Conservation (phyloP, 1,140 invertebrate genomes). For the Drosophila santomea region DNA sequence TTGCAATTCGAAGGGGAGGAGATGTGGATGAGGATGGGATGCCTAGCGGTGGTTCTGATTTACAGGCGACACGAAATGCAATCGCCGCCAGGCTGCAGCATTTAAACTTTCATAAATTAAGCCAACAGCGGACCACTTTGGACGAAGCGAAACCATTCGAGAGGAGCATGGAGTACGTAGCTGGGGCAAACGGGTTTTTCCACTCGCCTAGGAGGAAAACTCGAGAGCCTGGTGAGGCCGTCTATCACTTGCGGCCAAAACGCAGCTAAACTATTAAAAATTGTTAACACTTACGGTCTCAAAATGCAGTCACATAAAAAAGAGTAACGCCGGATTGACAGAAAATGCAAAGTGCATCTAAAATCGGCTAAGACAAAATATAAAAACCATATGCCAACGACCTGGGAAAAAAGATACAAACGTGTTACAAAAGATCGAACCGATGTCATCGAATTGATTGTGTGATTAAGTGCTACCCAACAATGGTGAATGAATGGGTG, state of each 20-base stretch:
- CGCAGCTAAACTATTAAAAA: slow-evolving; percentile 62
- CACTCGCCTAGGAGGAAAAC: slow-evolving; percentile 17
- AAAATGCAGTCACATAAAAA: slow-evolving; percentile 68
- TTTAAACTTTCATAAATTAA: slow-evolving; percentile 82
- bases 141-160: slow-evolving; percentile 58
- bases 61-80: slow-evolving; percentile 73
- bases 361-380: slow-evolving; percentile 52
- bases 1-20: slow-evolving; percentile 8
- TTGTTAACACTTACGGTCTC: slow-evolving; percentile 71
- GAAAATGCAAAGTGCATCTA: slow-evolving; percentile 41
- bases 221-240: slow-evolving; percentile 32
- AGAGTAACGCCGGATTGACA: slow-evolving; percentile 25
- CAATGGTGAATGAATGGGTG: slow-evolving; percentile 42
- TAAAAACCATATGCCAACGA: slow-evolving; percentile 45
- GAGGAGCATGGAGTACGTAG: slow-evolving; percentile 6
- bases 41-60: slow-evolving; percentile 78
- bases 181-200: slow-evolving; percentile 63
- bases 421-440: slow-evolving; percentile 20
- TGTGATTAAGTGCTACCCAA: slow-evolving; percentile 24
- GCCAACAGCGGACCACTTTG: slow-evolving; percentile 37
- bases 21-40: slow-evolving; percentile 12
- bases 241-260: slow-evolving; percentile 59
- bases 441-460: slow-evolving; percentile 17
- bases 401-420: slow-evolving; percentile 33
- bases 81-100: slow-evolving; percentile 55